Base-by-base conservation (phyloP, 2,888 invertebrate genomes). In the Antheraea yamamai region DNA sequence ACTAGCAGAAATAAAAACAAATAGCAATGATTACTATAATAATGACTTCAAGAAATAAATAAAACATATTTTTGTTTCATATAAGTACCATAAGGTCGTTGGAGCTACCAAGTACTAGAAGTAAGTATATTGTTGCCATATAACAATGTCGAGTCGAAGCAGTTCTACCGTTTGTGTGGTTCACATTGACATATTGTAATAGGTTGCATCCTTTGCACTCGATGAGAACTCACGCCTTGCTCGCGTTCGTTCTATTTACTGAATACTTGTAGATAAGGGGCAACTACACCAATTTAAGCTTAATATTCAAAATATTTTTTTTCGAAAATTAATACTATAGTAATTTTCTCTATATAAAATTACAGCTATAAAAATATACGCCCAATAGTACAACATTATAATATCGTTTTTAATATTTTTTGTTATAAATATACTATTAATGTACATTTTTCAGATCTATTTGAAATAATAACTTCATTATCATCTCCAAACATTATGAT, bases 121-220 rank as follows among this genome's bases (percentile, higher is more conserved):
- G 66, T 20, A 58, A 6, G 20, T 58, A 58, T 66, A 10, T 30
- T 26, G 66, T 26, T 66, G 26, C 30, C 7, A 68, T 68, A 20
- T 10, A 10, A 68, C 68, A 35, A 68, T 68, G 20, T 64, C 68
- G 20, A 39, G 68, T 39, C 39, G 35, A 39, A 68, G 68, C 68
- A 68, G 1, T 68, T 68, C 20, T 30, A 66, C 26, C 10, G 30
- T 66, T 66, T 30, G 30, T 66, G 20, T 39, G 39, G 16, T 18
- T 39, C 39, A 68, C 68, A 35, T 39, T 68, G 68, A 39, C 68
- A 68, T 39, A 68, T 26, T 39, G 39, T 68, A 68, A 68, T 68
- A 68, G 68, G 68, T 68, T 35, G 39, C 68, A 68, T 68, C 68
- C 70, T 39, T 4, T 39, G 39, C 70, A 35, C 35, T 39, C 70